phyloP scores from a whole-genome alignment of 2,888 invertebrate species.

The Andrena praecox region DNA sequence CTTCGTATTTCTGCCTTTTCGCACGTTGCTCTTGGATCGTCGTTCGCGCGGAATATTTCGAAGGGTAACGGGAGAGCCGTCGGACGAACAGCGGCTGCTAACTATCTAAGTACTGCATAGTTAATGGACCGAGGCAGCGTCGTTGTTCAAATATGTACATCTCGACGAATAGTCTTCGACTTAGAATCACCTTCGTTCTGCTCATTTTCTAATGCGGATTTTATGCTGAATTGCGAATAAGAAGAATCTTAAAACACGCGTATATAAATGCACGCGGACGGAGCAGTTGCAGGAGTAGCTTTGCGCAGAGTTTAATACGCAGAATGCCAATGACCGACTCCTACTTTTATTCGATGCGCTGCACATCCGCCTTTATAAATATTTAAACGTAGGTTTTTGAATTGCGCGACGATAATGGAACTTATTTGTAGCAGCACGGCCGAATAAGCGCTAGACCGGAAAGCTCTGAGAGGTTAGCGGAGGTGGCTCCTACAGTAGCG shows the following conservation, averaged over 20 bases:
- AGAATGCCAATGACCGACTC: constrained; percentile 60
- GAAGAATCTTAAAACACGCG: background rate
- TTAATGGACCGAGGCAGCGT: background rate
- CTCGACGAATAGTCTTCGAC: background rate
- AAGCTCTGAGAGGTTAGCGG: too few species aligned
- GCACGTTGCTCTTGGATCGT: constrained; percentile 6
- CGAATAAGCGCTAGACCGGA: too few species aligned
- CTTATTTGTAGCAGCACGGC: background rate
- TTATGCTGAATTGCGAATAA: background rate
- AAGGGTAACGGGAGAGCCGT: background rate
- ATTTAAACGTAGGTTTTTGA: too few species aligned
- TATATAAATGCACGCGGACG: background rate
- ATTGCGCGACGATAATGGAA: too few species aligned
- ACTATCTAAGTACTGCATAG: background rate
- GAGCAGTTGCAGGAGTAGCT: constrained; percentile 16
- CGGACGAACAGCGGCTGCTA: background rate
- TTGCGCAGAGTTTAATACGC: constrained; percentile 21
- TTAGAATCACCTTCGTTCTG: background rate
- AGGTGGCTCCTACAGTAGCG: background rate
- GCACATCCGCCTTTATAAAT: background rate
- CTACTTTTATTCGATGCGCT: constrained; percentile 2
- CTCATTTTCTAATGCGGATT: too few species aligned
- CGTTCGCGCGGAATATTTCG: background rate
- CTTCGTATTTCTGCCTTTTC: constrained; percentile 1
- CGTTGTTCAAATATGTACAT: background rate